Evolutionary conservation across 2,888 invertebrate species (phyloP), one percentile per base, ranked within the genome.

Genomic region (Drosophila trichaetosa): DNA sequence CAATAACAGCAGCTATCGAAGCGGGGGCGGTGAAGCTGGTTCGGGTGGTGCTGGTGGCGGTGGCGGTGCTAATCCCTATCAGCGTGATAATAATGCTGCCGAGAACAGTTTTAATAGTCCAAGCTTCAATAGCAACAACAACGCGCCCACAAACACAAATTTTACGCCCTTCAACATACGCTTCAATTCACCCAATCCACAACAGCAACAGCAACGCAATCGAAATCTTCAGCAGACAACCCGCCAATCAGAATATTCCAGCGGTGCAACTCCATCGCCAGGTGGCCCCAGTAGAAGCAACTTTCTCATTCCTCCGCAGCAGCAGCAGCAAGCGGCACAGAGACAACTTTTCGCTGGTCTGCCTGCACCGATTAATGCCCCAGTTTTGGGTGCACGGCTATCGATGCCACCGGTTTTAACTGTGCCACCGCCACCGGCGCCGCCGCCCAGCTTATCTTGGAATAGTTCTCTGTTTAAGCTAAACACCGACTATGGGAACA

Each of bases 371-470:
- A 76, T 87, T 5, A 82, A 75, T 60, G 13, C 64, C 27, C 72
- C 89, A 2, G 70, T 46, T 10, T 42, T 80, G 10, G 64, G 61
- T 6, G 53, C 80, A 16, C 81, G 76, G 29, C 70, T 81, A 11
- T 76, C 70, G 27, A 75, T 90, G 72, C 81, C 87, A 11, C 74
- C 83, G 3, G 40, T 88, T 5, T 70, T 85, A n/a, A 56, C 89
- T 7, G 85, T 91, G n/a, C 92, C 92, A 62, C 89, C 92, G 46
- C 91, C 91, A 86, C 74, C 91, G 88, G 53, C 90, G 89, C 77
- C 93, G 82, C 83, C 94, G 85, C 93, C 91, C 8, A 80, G 88
- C 33, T 79, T 91, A 31, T 84, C 91, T 6, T 91, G 92, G 86
- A 92, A 90, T 66, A 91, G 78, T 52, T 88, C 92, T 29, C 65